Conservation (phyloP, 2,797 vertebrate species). For the Thalassophryne amazonica region DNA sequence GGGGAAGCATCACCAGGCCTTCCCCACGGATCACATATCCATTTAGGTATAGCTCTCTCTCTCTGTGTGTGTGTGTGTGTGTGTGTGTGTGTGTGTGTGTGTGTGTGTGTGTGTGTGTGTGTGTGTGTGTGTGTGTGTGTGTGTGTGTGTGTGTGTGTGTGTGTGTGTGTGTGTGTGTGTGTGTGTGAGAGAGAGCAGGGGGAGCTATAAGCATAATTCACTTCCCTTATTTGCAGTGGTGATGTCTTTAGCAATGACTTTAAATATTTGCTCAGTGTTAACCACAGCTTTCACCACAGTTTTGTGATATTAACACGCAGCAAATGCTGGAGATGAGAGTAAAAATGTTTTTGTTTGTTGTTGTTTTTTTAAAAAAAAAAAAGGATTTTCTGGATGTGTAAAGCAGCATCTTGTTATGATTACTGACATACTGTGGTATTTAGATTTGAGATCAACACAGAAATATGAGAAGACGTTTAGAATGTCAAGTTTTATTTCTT, state of each 20-base stretch:
- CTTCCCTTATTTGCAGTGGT: conserved; percentile 73
- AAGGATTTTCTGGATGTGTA: conserved; percentile 11
- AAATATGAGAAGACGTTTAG: too few species aligned
- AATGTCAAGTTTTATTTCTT: too few species aligned
- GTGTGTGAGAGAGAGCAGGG: conserved; percentile 23
- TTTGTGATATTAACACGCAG: conserved; percentile 41
- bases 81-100: too few species aligned
- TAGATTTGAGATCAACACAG: too few species aligned
- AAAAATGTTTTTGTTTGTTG: conserved; percentile 9
- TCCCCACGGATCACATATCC: conserved; percentile 74
- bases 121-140: too few species aligned
- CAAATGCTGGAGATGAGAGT: conserved; percentile 33
- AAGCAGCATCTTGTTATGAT: conserved; percentile 20
- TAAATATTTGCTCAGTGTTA: conserved; percentile 70
- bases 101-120: too few species aligned
- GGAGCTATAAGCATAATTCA: conserved; percentile 56
- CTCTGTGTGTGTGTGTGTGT: too few species aligned
- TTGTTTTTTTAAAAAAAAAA: too few species aligned
- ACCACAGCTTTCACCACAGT: conserved; percentile 47
- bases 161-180: background rate
- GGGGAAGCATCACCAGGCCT: conserved; percentile 66
- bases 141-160: too few species aligned
- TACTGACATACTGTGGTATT: conserved; percentile 26
- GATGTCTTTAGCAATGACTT: conserved; percentile 71
- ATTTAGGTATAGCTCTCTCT: too few species aligned